Conservation (phyloP, 2,797 vertebrate genomes). For the Ctenochaetus hawaiiensis region DNA sequence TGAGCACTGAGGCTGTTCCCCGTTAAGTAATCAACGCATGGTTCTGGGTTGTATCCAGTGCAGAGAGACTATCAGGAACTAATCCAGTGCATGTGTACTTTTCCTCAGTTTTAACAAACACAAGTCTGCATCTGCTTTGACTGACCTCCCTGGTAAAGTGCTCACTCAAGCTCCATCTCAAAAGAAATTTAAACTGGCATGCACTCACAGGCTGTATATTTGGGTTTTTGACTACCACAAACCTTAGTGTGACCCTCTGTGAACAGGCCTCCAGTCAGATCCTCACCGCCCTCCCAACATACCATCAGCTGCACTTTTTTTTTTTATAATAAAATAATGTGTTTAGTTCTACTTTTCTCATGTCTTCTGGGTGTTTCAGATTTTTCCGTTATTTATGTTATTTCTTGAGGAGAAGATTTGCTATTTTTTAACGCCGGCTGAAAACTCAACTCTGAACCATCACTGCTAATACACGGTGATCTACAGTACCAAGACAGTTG, state of each 20-base stretch:
- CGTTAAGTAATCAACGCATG: constrained; percentile 13
- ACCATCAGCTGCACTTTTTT: neutral
- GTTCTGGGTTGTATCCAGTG: neutral
- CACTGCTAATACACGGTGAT: constrained; percentile 14
- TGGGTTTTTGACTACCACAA: neutral
- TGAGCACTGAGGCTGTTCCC: neutral
- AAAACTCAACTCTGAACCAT: neutral
- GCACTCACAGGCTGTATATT: neutral
- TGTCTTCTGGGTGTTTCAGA: neutral
- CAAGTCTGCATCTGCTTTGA: neutral
- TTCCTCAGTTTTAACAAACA: neutral
- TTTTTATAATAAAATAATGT: neutral
- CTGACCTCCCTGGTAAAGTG: neutral
- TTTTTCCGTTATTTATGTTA: neutral
- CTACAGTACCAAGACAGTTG: neutral
- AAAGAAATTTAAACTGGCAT: constrained; percentile 2
- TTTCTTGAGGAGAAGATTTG: neutral
- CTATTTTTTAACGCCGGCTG: neutral
- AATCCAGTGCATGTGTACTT: constrained; percentile 5
- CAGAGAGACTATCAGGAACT: neutral
- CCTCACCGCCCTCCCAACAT: neutral
- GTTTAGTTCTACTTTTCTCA: neutral
- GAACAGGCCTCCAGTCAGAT: neutral
- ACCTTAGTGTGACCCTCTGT: neutral
- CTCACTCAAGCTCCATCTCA: neutral